Percentiles rank a stretch among this genome's conserved stretches.
These are phyloP conservation scores for Mastomys natalensis DNA, from an alignment of 2,113 vertebrate species.

Conservation along the genomic window DNA sequence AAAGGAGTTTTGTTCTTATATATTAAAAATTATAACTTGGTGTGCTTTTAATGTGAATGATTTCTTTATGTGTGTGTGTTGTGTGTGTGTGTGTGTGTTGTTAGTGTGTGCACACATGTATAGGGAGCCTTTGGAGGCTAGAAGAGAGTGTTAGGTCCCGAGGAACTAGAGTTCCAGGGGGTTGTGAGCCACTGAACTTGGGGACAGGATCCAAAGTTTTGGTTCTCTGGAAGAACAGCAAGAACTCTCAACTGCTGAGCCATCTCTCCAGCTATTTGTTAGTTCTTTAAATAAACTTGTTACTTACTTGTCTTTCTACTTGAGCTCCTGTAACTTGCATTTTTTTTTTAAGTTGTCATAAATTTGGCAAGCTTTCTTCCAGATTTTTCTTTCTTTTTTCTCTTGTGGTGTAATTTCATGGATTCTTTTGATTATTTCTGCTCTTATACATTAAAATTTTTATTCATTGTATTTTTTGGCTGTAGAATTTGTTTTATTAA, in stretches of 20 bases:
- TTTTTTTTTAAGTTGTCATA: not conserved
- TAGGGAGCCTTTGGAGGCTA: not conserved
- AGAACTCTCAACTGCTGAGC: not conserved
- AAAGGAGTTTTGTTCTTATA: not conserved
- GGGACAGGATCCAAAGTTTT: not conserved
- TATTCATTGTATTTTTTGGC: not conserved
- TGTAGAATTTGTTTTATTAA: not conserved
- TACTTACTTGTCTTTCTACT: not conserved
- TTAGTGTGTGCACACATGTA: not conserved
- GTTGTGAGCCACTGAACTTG: not conserved
- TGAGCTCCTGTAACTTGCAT: not conserved
- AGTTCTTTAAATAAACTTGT: not conserved
- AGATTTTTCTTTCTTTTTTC: not conserved
- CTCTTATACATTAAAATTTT: not conserved
- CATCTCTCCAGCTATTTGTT: not conserved
- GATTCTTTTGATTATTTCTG: constrained; percentile 7
- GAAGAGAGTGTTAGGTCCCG: not conserved
- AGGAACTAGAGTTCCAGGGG: not conserved
- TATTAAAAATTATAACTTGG: not conserved
- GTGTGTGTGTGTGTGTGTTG: not conserved
- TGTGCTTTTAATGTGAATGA: not conserved
- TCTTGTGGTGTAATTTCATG: not conserved
- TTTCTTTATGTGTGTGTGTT: not conserved
- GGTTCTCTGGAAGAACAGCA: not conserved
- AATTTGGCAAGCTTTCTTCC: not conserved